These are phyloP conservation scores for Motacilla alba DNA, from an alignment of 2,113 vertebrate genomes.

Conservation along the genomic window DNA sequence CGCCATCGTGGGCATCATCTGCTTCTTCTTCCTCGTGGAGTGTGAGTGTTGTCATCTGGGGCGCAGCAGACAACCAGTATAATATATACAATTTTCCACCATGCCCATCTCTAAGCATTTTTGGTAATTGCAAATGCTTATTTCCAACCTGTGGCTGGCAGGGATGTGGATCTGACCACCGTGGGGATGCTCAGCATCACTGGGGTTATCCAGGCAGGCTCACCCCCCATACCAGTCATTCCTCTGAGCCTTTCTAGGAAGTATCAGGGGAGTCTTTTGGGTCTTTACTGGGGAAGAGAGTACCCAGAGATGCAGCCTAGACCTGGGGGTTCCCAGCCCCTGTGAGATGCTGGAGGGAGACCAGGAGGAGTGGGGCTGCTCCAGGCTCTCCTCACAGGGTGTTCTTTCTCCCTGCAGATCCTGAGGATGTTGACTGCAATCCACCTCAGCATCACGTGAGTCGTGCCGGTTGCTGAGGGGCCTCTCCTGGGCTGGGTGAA, in stretches of 20 bases:
- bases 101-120: neutral
- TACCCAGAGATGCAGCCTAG: neutral
- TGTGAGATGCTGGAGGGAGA: neutral
- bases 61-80: rapidly evolving
- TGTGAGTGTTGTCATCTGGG: slow-evolving; percentile 73
- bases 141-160: neutral
- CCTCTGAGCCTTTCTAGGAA: neutral
- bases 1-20: slow-evolving; percentile 78
- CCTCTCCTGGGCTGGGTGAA: neutral
- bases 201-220: neutral
- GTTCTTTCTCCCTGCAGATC: slow-evolving; percentile 73
- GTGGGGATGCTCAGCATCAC: neutral
- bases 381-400: neutral
- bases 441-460: slow-evolving; percentile 87
- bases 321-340: neutral
- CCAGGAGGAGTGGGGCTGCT: neutral
- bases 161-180: neutral
- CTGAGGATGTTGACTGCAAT: slow-evolving; percentile 89
- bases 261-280: neutral
- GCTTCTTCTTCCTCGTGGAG: slow-evolving; percentile 95
- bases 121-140: neutral
- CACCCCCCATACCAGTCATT: rapidly evolving
- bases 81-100: rapidly evolving
- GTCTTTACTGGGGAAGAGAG: neutral
- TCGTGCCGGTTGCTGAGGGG: rapidly evolving